Evolutionary conservation across 1,140 invertebrate species (phyloP).

Genomic region (Drosophila obscura): DNA sequence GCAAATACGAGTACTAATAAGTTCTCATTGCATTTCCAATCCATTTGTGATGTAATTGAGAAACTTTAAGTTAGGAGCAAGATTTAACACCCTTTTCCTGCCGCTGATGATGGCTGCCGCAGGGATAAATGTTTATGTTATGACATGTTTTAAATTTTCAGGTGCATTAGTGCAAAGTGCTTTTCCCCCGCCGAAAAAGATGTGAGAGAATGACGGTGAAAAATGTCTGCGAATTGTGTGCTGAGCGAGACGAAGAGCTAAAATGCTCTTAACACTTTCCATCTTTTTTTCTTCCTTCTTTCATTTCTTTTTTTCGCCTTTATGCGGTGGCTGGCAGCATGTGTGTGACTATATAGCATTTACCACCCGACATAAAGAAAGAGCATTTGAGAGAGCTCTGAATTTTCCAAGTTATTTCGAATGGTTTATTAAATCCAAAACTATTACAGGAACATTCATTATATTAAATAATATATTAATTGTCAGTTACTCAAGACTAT

Average conservation of each 20-base stretch:
- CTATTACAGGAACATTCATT: no score
- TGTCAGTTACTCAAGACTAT: no score
- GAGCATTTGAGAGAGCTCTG: constrained; percentile 1
- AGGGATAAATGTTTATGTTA: constrained; percentile 79
- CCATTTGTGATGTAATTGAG: not conserved
- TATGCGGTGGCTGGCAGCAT: constrained; percentile 11
- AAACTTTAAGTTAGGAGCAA: constrained; percentile 30
- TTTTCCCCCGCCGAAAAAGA: constrained; percentile 67
- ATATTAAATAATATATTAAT: not conserved
- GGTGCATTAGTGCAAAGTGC: constrained; percentile 82
- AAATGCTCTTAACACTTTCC: constrained; percentile 80
- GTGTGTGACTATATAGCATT: constrained; percentile 11
- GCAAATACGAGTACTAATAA: no score
- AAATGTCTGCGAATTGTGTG: constrained; percentile 60
- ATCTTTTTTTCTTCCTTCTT: constrained; percentile 29
- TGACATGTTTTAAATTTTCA: constrained; percentile 81
- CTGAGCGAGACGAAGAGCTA: constrained; percentile 56
- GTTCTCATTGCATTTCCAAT: no score
- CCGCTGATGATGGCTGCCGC: constrained; percentile 46
- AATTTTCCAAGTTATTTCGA: not conserved
- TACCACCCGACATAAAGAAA: constrained; percentile 33
- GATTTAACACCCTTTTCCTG: constrained; percentile 47
- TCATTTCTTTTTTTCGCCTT: constrained; percentile 4
- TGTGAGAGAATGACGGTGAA: constrained; percentile 56
- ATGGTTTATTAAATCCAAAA: no score